Percentiles rank a stretch among this genome's conserved stretches.
Conservation (phyloP, 1,140 invertebrate species). For the Agraylea sexmaculata region DNA sequence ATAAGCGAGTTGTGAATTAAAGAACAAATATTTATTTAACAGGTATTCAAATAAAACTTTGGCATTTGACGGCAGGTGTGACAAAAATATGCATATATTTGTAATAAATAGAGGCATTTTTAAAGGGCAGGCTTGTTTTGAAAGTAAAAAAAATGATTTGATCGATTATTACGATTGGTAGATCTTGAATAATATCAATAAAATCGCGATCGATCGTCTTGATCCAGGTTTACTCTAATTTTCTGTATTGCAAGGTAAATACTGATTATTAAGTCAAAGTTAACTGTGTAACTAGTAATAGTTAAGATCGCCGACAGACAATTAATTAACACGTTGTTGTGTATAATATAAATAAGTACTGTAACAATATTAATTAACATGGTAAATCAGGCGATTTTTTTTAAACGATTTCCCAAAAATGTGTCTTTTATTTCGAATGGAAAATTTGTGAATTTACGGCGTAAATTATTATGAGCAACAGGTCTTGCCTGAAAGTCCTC, state of each 20-base stretch:
- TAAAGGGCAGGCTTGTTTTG: background rate
- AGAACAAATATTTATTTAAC: background rate
- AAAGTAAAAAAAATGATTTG: background rate
- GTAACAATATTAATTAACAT: too few species aligned
- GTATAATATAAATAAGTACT: too few species aligned
- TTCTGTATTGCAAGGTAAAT: background rate
- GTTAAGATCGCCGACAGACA: background rate
- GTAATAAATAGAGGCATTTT: background rate
- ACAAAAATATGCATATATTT: background rate
- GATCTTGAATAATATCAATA: background rate
- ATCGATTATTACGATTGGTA: background rate
- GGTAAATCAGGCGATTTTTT: background rate
- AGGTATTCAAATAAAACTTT: background rate
- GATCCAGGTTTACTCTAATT: background rate
- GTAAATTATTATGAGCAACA: conserved; percentile 8
- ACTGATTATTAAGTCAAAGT: background rate
- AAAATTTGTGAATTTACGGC: background rate
- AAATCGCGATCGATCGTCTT: background rate
- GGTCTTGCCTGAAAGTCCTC: conserved; percentile 47
- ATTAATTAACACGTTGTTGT: too few species aligned
- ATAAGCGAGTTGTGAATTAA: too few species aligned
- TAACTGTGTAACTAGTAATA: background rate
- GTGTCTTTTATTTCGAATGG: background rate
- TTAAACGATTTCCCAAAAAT: background rate
- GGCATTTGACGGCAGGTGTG: background rate